These are phyloP conservation scores for Trididemnum clinides DNA, from an alignment of 23 tunicate genomes.

Conservation along the genomic window DNA sequence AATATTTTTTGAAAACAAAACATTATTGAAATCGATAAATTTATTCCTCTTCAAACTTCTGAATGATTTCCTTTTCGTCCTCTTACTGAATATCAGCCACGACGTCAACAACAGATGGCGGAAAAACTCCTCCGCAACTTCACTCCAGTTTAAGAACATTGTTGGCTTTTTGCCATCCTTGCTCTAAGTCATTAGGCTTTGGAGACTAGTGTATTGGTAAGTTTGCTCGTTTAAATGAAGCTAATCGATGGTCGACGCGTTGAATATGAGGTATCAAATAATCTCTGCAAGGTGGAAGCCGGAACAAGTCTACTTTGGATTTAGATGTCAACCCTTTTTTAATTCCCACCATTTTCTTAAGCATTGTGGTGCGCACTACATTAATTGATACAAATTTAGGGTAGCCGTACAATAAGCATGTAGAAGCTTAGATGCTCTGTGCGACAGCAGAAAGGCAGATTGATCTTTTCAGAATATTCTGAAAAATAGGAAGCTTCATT, in stretches of 20 bases:
- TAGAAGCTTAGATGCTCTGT: not conserved
- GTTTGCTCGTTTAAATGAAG: not conserved
- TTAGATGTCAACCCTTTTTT: not conserved
- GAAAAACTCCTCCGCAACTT: not conserved
- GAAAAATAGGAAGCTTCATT: too few relatives aligned
- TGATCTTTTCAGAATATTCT: too few relatives aligned
- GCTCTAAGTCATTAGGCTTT: not conserved
- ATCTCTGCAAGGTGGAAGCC: not conserved
- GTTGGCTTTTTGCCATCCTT: constrained; percentile 3
- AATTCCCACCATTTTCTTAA: not conserved
- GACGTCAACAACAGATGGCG: too few relatives aligned
- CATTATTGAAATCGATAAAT: too few relatives aligned
- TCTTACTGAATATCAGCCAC: too few relatives aligned
- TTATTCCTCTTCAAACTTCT: too few relatives aligned
- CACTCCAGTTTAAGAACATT: not conserved
- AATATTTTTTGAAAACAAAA: too few relatives aligned
- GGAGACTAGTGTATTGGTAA: not conserved
- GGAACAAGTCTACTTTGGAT: not conserved
- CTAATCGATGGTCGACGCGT: not conserved
- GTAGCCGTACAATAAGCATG: not conserved
- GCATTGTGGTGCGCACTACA: not conserved
- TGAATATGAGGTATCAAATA: not conserved
- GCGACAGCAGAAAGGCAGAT: too few relatives aligned
- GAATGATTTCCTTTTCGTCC: too few relatives aligned
- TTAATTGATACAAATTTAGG: not conserved